These are phyloP conservation scores for Rhagonycha lutea DNA, from an alignment of 2,888 invertebrate genomes.

Conservation along the genomic window DNA sequence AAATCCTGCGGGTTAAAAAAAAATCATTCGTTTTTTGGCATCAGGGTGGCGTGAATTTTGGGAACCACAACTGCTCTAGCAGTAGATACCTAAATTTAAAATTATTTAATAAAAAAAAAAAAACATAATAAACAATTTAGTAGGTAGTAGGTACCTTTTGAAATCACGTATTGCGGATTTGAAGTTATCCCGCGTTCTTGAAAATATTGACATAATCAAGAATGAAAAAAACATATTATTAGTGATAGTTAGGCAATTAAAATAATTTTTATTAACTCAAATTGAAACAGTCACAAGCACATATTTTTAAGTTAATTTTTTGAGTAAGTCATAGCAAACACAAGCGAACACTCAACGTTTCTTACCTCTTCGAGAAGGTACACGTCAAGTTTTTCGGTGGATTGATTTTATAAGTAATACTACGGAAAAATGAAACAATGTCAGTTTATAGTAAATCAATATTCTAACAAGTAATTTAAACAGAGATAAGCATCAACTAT, in stretches of 20 bases:
- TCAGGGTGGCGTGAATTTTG: no score
- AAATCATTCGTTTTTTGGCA: no score
- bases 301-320: not conserved
- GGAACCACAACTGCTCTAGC: no score
- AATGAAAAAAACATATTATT: not conserved
- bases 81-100: no score
- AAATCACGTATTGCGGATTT: no score
- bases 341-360: not conserved
- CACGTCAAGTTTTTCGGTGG: not conserved
- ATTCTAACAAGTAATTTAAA: not conserved
- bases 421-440: slow-evolving; percentile 13
- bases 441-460: slow-evolving; percentile 4
- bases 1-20: no score
- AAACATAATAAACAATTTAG: no score
- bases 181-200: not conserved
- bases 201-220: not conserved
- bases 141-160: no score
- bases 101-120: no score
- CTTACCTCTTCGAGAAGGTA: not conserved
- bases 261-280: not conserved
- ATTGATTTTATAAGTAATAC: slow-evolving; percentile 23
- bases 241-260: not conserved
- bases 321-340: not conserved
- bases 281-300: not conserved
- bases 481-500: not conserved